Conservation (phyloP, 2,797 vertebrate species). For the Zenarchopterus dispar region DNA sequence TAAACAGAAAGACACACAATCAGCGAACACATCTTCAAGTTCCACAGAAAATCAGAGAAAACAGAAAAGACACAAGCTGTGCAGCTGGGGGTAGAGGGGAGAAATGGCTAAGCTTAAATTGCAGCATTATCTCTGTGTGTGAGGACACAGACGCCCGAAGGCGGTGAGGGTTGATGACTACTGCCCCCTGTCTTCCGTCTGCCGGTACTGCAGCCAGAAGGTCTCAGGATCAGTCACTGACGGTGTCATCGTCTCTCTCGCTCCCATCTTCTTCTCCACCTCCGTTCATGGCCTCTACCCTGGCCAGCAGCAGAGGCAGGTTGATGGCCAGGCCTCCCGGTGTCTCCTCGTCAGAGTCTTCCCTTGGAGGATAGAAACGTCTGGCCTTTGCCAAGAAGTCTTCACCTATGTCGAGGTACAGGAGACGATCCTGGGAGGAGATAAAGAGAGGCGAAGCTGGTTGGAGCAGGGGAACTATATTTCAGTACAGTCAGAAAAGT, state of each 20-base stretch:
- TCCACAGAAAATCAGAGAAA: slow-evolving; percentile 21
- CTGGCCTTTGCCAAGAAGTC: slow-evolving; percentile 85
- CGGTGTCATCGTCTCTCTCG: slow-evolving; percentile 54
- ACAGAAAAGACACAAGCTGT: slow-evolving; percentile 22
- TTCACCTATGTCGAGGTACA: slow-evolving; percentile 85
- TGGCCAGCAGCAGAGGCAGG: slow-evolving; percentile 81
- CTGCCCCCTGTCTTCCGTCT: slow-evolving; percentile 67
- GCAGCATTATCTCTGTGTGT: background rate
- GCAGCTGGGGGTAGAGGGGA: background rate
- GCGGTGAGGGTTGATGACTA: slow-evolving; percentile 48
- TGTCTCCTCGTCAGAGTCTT: slow-evolving; percentile 73
- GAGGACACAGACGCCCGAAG: slow-evolving; percentile 13
- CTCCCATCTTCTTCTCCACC: slow-evolving; percentile 39
- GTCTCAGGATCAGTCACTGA: slow-evolving; percentile 45
- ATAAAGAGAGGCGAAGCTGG: background rate
- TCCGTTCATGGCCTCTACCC: slow-evolving; percentile 70
- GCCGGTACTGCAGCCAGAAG: slow-evolving; percentile 43
- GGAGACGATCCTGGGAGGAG: slow-evolving; percentile 81
- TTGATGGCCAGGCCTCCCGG: slow-evolving; percentile 63
- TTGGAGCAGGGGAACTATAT: too few relatives aligned
- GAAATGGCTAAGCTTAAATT: slow-evolving; percentile 29
- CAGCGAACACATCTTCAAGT: slow-evolving; percentile 9
- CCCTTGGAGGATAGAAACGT: slow-evolving; percentile 82
- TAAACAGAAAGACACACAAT: slow-evolving; percentile 14
- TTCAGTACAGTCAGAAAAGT: too few relatives aligned